Evolutionary conservation across 2,797 vertebrate genomes (phyloP).

Genomic region (Coregonus suidteri): DNA sequence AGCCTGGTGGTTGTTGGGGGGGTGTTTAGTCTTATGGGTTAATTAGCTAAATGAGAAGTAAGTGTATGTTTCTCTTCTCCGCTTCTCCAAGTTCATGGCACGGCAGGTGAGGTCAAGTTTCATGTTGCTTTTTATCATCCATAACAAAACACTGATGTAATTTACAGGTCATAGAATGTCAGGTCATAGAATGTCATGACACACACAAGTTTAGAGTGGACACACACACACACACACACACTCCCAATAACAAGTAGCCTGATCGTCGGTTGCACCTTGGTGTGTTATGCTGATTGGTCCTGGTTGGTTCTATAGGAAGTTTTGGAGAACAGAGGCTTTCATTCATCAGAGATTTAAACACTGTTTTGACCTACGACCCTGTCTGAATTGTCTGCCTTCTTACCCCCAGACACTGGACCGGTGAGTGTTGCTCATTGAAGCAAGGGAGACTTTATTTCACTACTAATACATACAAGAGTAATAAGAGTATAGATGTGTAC

Average conservation of each 20-base stretch:
- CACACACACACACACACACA: no score
- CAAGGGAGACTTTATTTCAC: constrained; percentile 27
- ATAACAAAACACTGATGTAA: no score
- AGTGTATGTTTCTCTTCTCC: no score
- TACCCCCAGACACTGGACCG: constrained; percentile 20
- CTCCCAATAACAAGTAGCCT: neutral
- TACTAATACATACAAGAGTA: neutral
- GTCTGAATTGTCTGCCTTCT: constrained; percentile 30
- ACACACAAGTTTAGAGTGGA: no score
- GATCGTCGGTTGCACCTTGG: neutral
- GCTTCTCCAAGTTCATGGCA: no score
- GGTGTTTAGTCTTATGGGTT: neutral
- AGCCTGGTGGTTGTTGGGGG: no score
- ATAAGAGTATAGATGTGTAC: neutral
- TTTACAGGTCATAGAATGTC: no score
- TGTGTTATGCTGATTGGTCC: neutral
- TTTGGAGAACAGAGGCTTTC: constrained; percentile 8
- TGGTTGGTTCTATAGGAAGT: neutral
- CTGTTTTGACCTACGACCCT: constrained; percentile 37
- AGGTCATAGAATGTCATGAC: no score
- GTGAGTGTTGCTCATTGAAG: neutral
- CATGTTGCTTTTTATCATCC: no score
- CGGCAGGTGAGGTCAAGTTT: no score
- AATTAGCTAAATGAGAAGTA: neutral
- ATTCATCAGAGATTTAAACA: constrained; percentile 46